These are phyloP conservation scores for Exaiptasia diaphana DNA, from an alignment of 64 coral and sea anemone genomes.

Conservation along the genomic window DNA sequence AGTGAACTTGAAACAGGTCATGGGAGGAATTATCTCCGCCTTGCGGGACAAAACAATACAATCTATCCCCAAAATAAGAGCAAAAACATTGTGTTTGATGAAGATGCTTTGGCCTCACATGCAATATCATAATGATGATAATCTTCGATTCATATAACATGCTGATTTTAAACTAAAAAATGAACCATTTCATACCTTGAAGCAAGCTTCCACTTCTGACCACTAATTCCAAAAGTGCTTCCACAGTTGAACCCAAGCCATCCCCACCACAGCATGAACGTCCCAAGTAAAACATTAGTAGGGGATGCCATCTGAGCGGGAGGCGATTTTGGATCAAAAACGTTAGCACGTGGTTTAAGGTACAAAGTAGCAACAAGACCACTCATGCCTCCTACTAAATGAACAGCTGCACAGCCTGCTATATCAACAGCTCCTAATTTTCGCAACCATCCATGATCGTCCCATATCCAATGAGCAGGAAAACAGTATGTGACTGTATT, in stretches of 20 bases:
- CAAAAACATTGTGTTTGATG: too few relatives aligned
- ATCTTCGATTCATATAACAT: too few relatives aligned
- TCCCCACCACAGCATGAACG: slow-evolving; percentile 90
- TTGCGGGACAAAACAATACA: too few relatives aligned
- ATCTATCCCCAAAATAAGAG: too few relatives aligned
- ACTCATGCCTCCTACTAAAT: slow-evolving; percentile 45
- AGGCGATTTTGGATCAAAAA: slow-evolving; percentile 21
- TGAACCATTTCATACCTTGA: slow-evolving; percentile 41
- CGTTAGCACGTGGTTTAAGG: slow-evolving; percentile 54
- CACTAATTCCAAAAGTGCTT: slow-evolving; percentile 82
- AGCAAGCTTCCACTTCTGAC: slow-evolving; percentile 44
- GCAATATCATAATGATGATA: too few relatives aligned
- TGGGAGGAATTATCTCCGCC: too few relatives aligned
- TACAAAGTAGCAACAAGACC: slow-evolving; percentile 66
- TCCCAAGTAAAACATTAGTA: slow-evolving; percentile 76
- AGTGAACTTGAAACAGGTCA: too few relatives aligned
- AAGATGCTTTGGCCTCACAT: too few relatives aligned
- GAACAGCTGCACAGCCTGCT: slow-evolving; percentile 28
- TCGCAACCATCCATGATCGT: slow-evolving; percentile 20
- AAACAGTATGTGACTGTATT: slow-evolving; percentile 65
- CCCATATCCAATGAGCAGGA: slow-evolving; percentile 59
- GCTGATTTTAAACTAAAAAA: too few relatives aligned
- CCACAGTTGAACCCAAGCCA: slow-evolving; percentile 89
- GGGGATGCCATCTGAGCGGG: slow-evolving; percentile 52
- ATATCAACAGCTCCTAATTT: slow-evolving; percentile 48